Conservation (phyloP, 1,140 invertebrate genomes). For the Choristoneura fumiferana region DNA sequence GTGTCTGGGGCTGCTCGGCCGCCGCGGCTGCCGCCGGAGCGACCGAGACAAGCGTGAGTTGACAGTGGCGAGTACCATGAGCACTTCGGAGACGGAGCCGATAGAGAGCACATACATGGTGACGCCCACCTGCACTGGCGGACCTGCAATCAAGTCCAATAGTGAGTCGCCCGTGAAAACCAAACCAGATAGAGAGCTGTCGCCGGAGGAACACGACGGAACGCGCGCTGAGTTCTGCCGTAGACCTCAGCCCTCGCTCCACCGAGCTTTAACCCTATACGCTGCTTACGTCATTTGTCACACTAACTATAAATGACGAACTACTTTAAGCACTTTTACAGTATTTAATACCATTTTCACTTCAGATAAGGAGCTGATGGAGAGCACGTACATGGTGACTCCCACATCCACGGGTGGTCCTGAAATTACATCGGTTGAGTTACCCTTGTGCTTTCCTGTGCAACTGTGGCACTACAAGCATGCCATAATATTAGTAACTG, state of each 20-base stretch:
- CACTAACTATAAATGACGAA: conserved; percentile 73
- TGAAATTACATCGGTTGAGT: conserved; percentile 79
- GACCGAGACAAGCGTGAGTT: conserved; percentile 56
- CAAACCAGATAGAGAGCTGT: conserved; percentile 74
- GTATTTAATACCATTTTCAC: conserved; percentile 96
- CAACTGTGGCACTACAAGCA: too few species aligned
- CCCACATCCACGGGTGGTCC: conserved; percentile 97
- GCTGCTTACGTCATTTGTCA: conserved; percentile 42
- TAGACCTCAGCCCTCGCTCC: conserved; percentile 12
- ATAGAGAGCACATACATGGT: conserved; percentile 98
- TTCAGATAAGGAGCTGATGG: conserved; percentile 99
- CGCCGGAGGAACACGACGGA: conserved; percentile 42
- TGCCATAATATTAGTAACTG: too few species aligned
- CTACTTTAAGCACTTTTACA: conserved; percentile 78
- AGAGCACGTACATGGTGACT: conserved; percentile 98
- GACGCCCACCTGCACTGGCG: conserved; percentile 95
- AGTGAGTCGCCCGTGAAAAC: conserved; percentile 69
- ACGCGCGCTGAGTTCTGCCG: conserved; percentile 22
- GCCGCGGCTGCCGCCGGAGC: conserved; percentile 41
- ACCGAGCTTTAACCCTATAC: conserved; percentile 6
- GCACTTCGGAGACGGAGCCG: conserved; percentile 97
- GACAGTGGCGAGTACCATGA: conserved; percentile 88
- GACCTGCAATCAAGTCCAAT: conserved; percentile 87
- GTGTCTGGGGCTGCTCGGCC: conserved; percentile 70
- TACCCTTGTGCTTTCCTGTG: neutral